Conservation (phyloP, 2,113 vertebrate genomes). For the Miniopterus natalensis region DNA sequence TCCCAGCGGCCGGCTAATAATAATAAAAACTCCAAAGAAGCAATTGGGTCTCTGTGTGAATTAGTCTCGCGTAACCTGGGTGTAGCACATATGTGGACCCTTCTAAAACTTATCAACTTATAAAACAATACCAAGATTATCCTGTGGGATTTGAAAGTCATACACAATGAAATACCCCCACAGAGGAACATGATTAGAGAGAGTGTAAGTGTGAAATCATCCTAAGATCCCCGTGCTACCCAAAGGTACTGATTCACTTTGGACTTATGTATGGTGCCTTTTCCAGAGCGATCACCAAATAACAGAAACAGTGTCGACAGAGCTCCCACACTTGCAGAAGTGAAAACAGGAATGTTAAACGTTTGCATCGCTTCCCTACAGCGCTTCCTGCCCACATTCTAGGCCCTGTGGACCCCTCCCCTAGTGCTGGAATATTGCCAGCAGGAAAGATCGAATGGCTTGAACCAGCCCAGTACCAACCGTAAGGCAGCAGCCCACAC, state of each 20-base stretch:
- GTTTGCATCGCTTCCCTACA: not conserved
- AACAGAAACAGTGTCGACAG: not conserved
- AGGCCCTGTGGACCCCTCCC: not conserved
- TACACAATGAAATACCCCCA: not conserved
- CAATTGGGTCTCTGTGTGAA: too few species aligned
- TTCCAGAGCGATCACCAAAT: not conserved
- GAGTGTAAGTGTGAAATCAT: not conserved
- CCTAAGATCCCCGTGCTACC: not conserved
- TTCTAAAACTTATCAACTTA: not conserved
- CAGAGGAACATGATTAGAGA: not conserved
- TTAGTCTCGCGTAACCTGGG: not conserved
- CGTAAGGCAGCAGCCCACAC: not conserved
- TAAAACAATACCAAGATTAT: not conserved
- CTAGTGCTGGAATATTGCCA: not conserved
- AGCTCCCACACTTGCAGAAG: not conserved
- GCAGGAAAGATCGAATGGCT: not conserved
- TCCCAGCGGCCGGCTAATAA: too few species aligned
- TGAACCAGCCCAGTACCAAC: not conserved
- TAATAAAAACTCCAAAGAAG: too few species aligned
- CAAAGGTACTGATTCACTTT: not conserved
- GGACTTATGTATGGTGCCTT: not conserved
- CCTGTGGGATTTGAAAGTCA: not conserved
- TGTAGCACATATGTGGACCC: too few species aligned
- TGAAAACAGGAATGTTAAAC: not conserved
- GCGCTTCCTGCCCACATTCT: not conserved